A percentile compares a stretch with the other conserved stretches of the same genome.
phyloP scores from a whole-genome alignment of 1,140 invertebrate genomes.

The Heliconius hewitsoni region DNA sequence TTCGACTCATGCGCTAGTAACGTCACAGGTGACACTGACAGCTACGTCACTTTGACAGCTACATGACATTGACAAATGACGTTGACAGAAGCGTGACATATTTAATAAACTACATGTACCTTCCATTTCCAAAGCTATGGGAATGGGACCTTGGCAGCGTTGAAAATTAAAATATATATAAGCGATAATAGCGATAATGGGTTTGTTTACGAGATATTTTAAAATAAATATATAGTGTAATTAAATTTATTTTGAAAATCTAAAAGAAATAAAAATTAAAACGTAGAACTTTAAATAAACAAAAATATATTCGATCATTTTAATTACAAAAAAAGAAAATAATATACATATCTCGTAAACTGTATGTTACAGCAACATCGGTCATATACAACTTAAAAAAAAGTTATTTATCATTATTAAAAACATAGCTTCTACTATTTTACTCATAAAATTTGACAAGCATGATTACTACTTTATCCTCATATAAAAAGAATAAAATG shows the following conservation, averaged over 20 bases:
- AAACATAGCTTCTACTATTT: constrained; percentile 8
- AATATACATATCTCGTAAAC: constrained; percentile 28
- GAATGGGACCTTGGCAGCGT: constrained; percentile 78
- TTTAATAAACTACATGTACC: constrained; percentile 60
- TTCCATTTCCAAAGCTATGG: constrained; percentile 79
- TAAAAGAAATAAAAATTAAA: too few species aligned
- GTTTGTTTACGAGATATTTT: constrained; percentile 42
- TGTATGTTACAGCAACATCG: constrained; percentile 21
- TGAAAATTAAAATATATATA: constrained; percentile 73
- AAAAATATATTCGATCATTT: too few species aligned
- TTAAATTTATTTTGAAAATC: background rate
- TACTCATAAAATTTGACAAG: constrained; percentile 15
- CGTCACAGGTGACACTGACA: constrained; percentile 13
- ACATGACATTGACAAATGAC: constrained; percentile 7
- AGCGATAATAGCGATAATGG: constrained; percentile 61
- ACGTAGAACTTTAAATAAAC: too few species aligned
- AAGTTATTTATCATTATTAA: constrained; percentile 21
- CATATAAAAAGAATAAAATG: background rate
- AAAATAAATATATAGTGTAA: background rate
- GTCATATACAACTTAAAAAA: constrained; percentile 24
- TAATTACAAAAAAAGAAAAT: background rate
- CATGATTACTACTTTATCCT: constrained; percentile 7
- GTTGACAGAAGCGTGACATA: constrained; percentile 9
- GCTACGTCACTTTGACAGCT: background rate
- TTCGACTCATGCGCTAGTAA: constrained; percentile 22